These are phyloP conservation scores for Pollenia labialis DNA, from an alignment of 2,888 invertebrate species.

Conservation along the genomic window DNA sequence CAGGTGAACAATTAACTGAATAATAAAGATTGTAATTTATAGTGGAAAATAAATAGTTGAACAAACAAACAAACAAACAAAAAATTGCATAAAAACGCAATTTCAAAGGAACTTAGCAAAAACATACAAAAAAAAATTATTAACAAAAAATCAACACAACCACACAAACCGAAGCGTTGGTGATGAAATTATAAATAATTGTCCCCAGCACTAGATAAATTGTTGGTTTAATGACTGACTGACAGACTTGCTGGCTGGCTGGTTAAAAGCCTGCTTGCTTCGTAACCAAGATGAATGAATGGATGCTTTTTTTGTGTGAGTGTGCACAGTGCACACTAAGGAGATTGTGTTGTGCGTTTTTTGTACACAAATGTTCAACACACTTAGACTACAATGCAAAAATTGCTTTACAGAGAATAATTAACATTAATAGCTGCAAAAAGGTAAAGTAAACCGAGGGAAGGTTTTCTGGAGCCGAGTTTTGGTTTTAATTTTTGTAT, in stretches of 20 bases:
- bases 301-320: constrained; percentile 19
- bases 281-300: constrained; percentile 46
- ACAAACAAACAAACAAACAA: constrained; percentile 30
- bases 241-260: constrained; percentile 28
- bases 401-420: constrained; percentile 73
- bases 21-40: constrained; percentile 53
- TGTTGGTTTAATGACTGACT: constrained; percentile 58
- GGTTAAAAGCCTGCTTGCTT: constrained; percentile 39
- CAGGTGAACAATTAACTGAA: constrained; percentile 71
- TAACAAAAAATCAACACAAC: constrained; percentile 26
- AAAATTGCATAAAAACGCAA: constrained; percentile 61
- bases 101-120: constrained; percentile 63
- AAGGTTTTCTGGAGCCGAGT: constrained; percentile 8
- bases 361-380: constrained; percentile 42
- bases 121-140: constrained; percentile 32
- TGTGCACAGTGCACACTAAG: constrained; percentile 37
- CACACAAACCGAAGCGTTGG: constrained; percentile 62
- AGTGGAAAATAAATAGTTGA: constrained; percentile 52
- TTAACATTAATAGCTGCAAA: constrained; percentile 57
- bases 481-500: neutral
- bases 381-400: constrained; percentile 69
- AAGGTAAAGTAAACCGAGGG: constrained; percentile 7
- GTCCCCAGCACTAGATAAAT: constrained; percentile 55
- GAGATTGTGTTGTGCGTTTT: constrained; percentile 52
- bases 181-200: constrained; percentile 73